Evolutionary conservation across 1,140 invertebrate genomes (phyloP).

Genomic region (Cryptotermes secundus): DNA sequence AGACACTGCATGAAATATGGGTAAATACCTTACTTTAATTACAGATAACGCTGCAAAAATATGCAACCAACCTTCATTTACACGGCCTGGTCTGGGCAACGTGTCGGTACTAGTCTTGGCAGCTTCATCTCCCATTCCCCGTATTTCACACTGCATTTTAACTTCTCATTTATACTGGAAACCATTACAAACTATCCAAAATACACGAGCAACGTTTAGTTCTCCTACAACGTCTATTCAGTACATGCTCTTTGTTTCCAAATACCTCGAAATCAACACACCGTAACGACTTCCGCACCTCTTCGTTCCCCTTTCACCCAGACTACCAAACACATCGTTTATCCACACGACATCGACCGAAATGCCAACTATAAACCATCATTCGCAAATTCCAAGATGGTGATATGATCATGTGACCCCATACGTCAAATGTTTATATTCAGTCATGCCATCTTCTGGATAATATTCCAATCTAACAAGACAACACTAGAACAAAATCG

Average conservation of each 20-base stretch:
- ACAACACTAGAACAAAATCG: no score
- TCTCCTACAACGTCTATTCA: neutral
- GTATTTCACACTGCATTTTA: slow-evolving; percentile 35
- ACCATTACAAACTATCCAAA: neutral
- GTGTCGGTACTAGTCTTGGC: slow-evolving; percentile 22
- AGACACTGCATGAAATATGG: no score
- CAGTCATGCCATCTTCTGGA: neutral
- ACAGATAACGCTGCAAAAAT: neutral
- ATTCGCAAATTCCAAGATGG: neutral
- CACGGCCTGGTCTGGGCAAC: slow-evolving; percentile 34
- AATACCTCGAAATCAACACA: neutral
- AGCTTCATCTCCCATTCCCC: slow-evolving; percentile 31
- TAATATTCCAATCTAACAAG: neutral
- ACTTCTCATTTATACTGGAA: neutral
- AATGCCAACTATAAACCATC: neutral
- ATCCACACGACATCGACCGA: neutral
- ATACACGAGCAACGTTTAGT: neutral
- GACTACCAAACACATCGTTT: neutral
- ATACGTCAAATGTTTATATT: neutral
- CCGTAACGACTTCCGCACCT: neutral
- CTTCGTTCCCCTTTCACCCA: neutral
- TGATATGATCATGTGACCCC: neutral
- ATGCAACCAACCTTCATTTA: slow-evolving; percentile 32
- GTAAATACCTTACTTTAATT: neutral
- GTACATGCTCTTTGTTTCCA: neutral